Percentiles rank a stretch among this genome's conserved stretches.
Conservation (phyloP, 2,888 invertebrate species). For the Ectropis crepuscularia region DNA sequence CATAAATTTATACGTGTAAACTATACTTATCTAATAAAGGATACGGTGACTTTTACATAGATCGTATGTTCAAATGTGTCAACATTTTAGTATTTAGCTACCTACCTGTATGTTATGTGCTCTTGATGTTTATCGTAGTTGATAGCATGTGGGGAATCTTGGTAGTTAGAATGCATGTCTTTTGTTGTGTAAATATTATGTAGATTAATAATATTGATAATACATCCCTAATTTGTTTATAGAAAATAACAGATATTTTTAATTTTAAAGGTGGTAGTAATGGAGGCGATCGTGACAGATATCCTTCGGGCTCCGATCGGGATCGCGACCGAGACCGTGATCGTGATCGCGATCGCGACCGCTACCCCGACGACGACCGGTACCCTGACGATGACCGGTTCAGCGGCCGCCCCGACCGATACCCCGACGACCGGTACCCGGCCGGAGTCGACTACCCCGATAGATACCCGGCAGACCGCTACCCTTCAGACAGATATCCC, state of each 20-base stretch:
- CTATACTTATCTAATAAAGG: constrained; percentile 2
- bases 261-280: constrained; percentile 72
- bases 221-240: not conserved
- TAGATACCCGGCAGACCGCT: constrained; percentile 63
- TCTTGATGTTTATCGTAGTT: constrained; percentile 1
- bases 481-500: constrained; percentile 68
- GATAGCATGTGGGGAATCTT: constrained; percentile 14
- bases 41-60: not conserved
- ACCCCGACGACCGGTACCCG: constrained; percentile 84
- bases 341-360: constrained; percentile 63
- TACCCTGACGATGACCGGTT: constrained; percentile 81
- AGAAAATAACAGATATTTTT: constrained; percentile 22
- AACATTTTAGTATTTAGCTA: constrained; percentile 3
- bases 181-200: constrained; percentile 1
- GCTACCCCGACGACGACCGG: constrained; percentile 80
- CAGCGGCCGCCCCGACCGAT: constrained; percentile 76
- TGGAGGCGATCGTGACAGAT: constrained; percentile 54
- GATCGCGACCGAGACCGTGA: constrained; percentile 48
- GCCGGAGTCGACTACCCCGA: constrained; percentile 79
- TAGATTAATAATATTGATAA: not conserved
- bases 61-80: constrained; percentile 3
- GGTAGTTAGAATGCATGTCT: constrained; percentile 19
- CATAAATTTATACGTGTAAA: constrained; percentile 7
- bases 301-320: constrained; percentile 32
- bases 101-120: not conserved